A percentile compares a stretch with the other conserved stretches of the same genome.
Evolutionary conservation across 2,797 vertebrate genomes (phyloP).

Genomic region (Momotus momota): DNA sequence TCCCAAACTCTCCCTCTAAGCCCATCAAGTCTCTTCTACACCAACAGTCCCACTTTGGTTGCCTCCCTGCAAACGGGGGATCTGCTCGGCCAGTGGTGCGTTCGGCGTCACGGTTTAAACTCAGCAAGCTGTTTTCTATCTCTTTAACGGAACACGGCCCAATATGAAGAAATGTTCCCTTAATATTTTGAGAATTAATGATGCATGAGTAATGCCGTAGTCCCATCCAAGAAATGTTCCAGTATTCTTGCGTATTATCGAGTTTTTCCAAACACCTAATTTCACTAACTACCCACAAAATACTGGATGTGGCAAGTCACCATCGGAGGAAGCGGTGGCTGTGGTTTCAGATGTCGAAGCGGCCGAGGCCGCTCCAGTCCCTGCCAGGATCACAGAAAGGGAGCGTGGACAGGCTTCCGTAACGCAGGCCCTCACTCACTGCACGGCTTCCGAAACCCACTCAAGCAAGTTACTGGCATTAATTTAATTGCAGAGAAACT

Average conservation of each 20-base stretch:
- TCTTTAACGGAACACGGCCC: background rate
- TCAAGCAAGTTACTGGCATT: background rate
- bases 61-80: background rate
- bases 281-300: background rate
- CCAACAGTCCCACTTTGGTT: background rate
- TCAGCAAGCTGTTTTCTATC: background rate
- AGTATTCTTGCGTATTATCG: background rate
- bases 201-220: slow-evolving; percentile 49
- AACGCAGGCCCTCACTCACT: fast-evolving
- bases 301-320: background rate
- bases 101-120: background rate
- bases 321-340: background rate
- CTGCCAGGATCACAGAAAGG: background rate
- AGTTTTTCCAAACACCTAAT: slow-evolving; percentile 44
- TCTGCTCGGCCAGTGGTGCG: background rate
- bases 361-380: fast-evolving
- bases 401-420: background rate
- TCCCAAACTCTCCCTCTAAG: background rate
- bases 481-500: background rate
- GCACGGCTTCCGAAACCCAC: background rate
- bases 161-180: slow-evolving; percentile 43
- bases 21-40: background rate
- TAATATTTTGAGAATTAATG: slow-evolving; percentile 46
- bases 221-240: slow-evolving; percentile 55
- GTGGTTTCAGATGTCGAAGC: background rate